Evolutionary conservation across 2,113 vertebrate species (phyloP).

Genomic region (Bagarius yarrelli): DNA sequence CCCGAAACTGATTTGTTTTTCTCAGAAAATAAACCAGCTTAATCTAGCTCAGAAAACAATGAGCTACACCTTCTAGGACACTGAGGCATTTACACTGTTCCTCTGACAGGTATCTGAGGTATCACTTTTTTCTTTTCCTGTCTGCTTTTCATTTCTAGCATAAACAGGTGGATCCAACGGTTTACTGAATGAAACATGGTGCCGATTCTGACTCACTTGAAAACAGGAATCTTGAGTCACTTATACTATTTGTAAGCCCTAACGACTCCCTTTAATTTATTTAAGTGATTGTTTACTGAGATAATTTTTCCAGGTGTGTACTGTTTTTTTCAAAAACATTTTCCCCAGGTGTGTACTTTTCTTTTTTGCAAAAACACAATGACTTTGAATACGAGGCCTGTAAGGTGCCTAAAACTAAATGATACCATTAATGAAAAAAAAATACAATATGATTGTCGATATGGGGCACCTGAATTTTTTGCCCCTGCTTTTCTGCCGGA

Average conservation of each 20-base stretch:
- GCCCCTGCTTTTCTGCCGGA: background rate
- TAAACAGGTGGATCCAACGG: constrained; percentile 15
- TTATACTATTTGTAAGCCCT: background rate
- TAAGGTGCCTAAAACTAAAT: background rate
- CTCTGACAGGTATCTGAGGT: background rate
- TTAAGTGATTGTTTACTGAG: constrained; percentile 1
- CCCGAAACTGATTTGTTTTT: background rate
- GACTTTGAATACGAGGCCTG: too few relatives aligned
- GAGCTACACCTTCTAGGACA: background rate
- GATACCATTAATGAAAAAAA: background rate
- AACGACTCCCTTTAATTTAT: background rate
- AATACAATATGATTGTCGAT: background rate
- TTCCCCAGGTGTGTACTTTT: constrained; percentile 22
- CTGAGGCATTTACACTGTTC: background rate
- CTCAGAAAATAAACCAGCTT: background rate
- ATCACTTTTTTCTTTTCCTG: constrained; percentile 1
- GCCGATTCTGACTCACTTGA: constrained; percentile 36
- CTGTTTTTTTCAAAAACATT: background rate
- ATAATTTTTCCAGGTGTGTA: constrained; percentile 24
- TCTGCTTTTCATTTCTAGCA: background rate
- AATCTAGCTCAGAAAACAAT: background rate
- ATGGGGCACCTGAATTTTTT: background rate
- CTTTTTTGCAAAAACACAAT: background rate
- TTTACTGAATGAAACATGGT: background rate
- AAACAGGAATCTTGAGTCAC: constrained; percentile 22